phyloP scores from a whole-genome alignment of 1,140 invertebrate species.

The Orussus abietinus region DNA sequence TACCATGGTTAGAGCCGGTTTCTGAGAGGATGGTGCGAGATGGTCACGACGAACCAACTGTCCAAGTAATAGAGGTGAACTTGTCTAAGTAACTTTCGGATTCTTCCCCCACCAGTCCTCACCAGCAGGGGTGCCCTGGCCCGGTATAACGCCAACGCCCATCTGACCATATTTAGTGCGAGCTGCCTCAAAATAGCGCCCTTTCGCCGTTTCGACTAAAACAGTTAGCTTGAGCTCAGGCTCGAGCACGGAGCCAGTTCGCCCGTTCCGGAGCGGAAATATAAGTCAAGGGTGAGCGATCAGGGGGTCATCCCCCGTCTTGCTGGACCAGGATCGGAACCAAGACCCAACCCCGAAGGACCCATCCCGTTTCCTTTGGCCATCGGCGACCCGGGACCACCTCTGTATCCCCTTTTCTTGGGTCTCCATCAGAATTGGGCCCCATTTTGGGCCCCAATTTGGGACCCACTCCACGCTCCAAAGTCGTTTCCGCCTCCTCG shows the following conservation, averaged over 20 bases:
- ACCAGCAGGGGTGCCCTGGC: slow-evolving; percentile 40
- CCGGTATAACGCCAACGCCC: slow-evolving; percentile 39
- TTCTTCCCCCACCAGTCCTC: slow-evolving; percentile 40
- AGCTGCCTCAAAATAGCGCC: slow-evolving; percentile 45
- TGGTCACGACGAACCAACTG: slow-evolving; percentile 53
- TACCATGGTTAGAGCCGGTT: slow-evolving; percentile 42
- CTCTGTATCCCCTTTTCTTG: too few relatives aligned
- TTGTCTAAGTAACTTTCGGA: slow-evolving; percentile 52
- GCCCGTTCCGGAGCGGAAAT: slow-evolving; percentile 18
- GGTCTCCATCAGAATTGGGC: too few relatives aligned
- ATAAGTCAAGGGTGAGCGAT: slow-evolving; percentile 27
- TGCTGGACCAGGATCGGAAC: too few relatives aligned
- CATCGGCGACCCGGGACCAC: too few relatives aligned
- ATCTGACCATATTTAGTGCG: slow-evolving; percentile 55
- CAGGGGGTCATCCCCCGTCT: too few relatives aligned
- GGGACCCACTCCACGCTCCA: too few relatives aligned
- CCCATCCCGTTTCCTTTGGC: too few relatives aligned
- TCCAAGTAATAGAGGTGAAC: slow-evolving; percentile 46
- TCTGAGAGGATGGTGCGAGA: slow-evolving; percentile 41
- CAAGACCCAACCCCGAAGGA: too few relatives aligned
- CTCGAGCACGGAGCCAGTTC: slow-evolving; percentile 4
- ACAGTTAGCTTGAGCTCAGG: slow-evolving; percentile 30
- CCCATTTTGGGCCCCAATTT: too few relatives aligned
- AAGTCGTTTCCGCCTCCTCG: too few relatives aligned
- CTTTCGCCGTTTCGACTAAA: slow-evolving; percentile 42